Evolutionary conservation across 2,888 invertebrate genomes (phyloP), one percentile per base, ranked within the genome.

Genomic region (Neuroscelio doddi): DNA sequence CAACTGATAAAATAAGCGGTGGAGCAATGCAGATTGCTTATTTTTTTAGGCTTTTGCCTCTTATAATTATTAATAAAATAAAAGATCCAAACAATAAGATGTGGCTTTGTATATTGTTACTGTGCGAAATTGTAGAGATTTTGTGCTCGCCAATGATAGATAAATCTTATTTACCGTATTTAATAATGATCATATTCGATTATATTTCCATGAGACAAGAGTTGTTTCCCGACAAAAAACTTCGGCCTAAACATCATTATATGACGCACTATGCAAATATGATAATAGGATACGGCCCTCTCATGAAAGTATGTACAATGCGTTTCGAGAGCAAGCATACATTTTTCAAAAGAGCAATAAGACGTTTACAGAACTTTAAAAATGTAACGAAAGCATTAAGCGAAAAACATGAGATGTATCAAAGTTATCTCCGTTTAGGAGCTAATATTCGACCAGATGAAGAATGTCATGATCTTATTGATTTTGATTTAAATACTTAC

Each of bases 251-350:
- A n/a, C n/a, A n/a, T n/a, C n/a, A 38, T 47, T 69, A 57, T 30
- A 7, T 71, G 5, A 41, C 24, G 0, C 71, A 73, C 42, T 71
- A 70, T 21, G 47, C 64, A 8, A 46, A 56, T 1, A 5, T 73
- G 15, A 70, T 73, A 12, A 10, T 49, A 0, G 32, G 49, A 45
- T 72, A 58, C 47, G 68, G 70, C 5, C 73, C 71, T 9, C 10
- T 71, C 1, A 64, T 66, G 3, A 69, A 58, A 63, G 67, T 72
- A 0, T 72, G 70, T 67, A 44, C 66, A 0, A 56, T 73, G 49
- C 9, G 68, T 5, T 77, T 76, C 52, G 74, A 77, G 63, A 71
- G 71, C 27, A 76, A 77, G 41, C 74, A 77, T 41, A 46, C 66
- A 3, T 75, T 56, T 56, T 74, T 73, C 38, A 76, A 74, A 65